Conservation (phyloP, 2,797 vertebrate genomes). For the Gymnothorax javanicus region DNA sequence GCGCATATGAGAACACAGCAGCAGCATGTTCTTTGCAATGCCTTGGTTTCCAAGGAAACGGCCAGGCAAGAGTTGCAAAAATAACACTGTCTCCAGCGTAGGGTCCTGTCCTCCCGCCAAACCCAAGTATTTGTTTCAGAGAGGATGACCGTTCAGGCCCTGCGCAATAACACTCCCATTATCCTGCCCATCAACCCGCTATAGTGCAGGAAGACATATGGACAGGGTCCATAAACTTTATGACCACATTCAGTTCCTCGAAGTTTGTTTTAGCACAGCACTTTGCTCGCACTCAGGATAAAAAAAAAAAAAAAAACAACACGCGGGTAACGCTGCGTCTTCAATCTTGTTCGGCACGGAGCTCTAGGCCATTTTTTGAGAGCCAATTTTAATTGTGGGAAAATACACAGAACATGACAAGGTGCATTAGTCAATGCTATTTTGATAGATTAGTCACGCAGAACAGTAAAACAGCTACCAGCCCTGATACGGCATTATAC, state of each 20-base stretch:
- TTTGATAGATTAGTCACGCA: not conserved
- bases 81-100: conserved; percentile 57
- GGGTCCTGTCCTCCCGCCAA: conserved; percentile 42
- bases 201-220: conserved; percentile 23
- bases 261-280: not conserved
- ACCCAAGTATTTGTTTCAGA: conserved; percentile 58
- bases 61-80: conserved; percentile 40
- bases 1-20: not conserved
- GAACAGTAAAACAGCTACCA: not conserved
- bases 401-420: not conserved
- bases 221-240: not conserved
- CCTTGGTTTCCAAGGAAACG: conserved; percentile 45
- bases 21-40: conserved; percentile 39
- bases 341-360: not conserved
- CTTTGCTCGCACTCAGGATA: not conserved
- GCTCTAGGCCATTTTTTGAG: too few species aligned
- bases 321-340: too few species aligned
- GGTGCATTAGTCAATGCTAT: too few species aligned
- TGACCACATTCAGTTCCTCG: not conserved
- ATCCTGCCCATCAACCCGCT: conserved; percentile 33
- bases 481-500: not conserved
- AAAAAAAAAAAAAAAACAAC: not conserved
- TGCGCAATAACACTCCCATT: conserved; percentile 40
- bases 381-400: not conserved
- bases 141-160: conserved; percentile 37